Evolutionary conservation across 2,113 vertebrate species (phyloP).

Genomic region (Anoplopoma fimbria): DNA sequence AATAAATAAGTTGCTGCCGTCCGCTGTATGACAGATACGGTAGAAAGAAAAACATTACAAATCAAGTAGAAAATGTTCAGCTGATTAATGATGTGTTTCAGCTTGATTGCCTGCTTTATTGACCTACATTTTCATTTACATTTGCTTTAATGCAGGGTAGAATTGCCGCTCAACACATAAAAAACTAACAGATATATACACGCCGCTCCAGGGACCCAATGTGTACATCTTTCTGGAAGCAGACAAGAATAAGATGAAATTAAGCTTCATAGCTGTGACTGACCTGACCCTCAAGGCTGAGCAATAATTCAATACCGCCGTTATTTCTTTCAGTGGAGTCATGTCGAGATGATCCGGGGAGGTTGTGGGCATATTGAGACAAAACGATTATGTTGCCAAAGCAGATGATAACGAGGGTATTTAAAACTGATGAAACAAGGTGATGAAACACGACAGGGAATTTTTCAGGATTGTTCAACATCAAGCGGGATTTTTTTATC

Average conservation of each 20-base stretch:
- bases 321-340: constrained; percentile 7
- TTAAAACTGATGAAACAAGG: constrained; percentile 4
- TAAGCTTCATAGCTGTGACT: not conserved
- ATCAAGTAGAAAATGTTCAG: not conserved
- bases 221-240: not conserved
- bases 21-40: not conserved
- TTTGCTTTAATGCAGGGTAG: not conserved
- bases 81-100: not conserved
- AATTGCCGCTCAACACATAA: not conserved
- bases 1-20: constrained; percentile 4
- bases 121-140: not conserved
- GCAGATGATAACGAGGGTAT: not conserved
- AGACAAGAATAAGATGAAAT: not conserved
- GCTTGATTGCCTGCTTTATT: not conserved
- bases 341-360: not conserved
- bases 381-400: constrained; percentile 1
- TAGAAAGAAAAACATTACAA: not conserved
- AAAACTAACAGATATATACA: not conserved
- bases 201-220: not conserved
- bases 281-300: not conserved
- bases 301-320: not conserved
- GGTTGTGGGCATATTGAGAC: not conserved
- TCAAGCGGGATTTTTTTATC: not conserved
- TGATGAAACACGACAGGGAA: not conserved
- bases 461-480: not conserved